These are phyloP conservation scores for Automeris io DNA, from an alignment of 2,888 invertebrate species.

Conservation along the genomic window DNA sequence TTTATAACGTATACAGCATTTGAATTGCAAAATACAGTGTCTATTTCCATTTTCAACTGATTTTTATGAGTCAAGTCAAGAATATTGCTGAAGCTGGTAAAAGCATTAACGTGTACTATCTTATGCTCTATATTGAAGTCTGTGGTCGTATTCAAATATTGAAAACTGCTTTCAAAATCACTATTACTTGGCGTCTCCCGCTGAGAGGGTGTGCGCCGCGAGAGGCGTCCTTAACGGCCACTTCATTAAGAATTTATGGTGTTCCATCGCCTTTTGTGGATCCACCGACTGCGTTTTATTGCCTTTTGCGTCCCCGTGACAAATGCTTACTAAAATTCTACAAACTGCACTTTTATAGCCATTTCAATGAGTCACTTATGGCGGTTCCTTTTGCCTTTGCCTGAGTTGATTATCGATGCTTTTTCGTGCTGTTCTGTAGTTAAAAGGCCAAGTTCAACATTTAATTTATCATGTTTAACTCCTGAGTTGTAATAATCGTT, in stretches of 20 bases:
- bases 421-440: background rate
- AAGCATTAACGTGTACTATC: too few relatives aligned
- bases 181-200: conserved; percentile 27
- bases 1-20: too few relatives aligned
- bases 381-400: conserved; percentile 7
- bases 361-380: conserved; percentile 14
- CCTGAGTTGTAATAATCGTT: background rate
- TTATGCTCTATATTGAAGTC: too few relatives aligned
- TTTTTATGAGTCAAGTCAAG: too few relatives aligned
- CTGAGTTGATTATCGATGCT: background rate
- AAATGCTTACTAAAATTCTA: conserved; percentile 30
- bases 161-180: background rate
- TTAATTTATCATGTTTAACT: background rate
- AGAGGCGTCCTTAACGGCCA: conserved; percentile 28
- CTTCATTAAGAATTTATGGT: conserved; percentile 54
- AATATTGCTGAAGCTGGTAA: too few relatives aligned
- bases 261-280: conserved; percentile 30
- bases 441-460: background rate
- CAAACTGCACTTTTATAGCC: conserved; percentile 27
- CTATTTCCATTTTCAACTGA: too few relatives aligned
- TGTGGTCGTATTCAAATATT: too few relatives aligned
- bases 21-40: too few relatives aligned
- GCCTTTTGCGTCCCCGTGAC: conserved; percentile 26
- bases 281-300: conserved; percentile 16
- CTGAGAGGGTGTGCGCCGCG: conserved; percentile 26